Evolutionary conservation across 2,888 invertebrate genomes (phyloP).

Genomic region (Xanthostigma xanthostigma): DNA sequence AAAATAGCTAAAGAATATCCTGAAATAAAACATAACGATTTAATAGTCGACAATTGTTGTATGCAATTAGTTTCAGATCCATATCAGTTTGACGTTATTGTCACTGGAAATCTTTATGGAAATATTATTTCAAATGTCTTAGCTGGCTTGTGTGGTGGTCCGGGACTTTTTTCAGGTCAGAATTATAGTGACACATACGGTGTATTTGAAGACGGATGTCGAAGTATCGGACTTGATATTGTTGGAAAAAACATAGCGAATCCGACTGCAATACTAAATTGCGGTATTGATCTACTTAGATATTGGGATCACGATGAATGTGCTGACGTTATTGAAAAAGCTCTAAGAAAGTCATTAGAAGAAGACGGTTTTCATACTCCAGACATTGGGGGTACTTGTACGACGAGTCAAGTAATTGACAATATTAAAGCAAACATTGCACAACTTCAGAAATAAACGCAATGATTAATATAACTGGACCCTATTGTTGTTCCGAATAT

Average conservation of each 20-base stretch:
- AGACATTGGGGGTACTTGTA: slow-evolving; percentile 18
- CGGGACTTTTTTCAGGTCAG: slow-evolving; percentile 20
- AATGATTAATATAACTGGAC: too few species aligned
- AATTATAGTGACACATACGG: slow-evolving; percentile 21
- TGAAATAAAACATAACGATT: slow-evolving; percentile 18
- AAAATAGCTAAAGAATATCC: slow-evolving; percentile 20
- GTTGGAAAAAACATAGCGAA: slow-evolving; percentile 15
- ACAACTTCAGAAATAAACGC: too few species aligned
- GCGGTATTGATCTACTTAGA: slow-evolving; percentile 14
- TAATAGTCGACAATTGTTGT: slow-evolving; percentile 22
- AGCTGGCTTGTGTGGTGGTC: slow-evolving; percentile 22
- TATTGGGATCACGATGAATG: slow-evolving; percentile 12
- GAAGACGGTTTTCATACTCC: slow-evolving; percentile 14
- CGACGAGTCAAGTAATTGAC: slow-evolving; percentile 14
- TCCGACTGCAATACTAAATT: slow-evolving; percentile 17
- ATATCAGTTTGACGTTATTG: slow-evolving; percentile 20
- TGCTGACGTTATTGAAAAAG: slow-evolving; percentile 12
- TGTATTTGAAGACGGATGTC: slow-evolving; percentile 23
- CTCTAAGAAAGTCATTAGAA: slow-evolving; percentile 14
- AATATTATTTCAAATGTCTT: slow-evolving; percentile 21
- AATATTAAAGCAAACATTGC: too few species aligned
- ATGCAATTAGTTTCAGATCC: slow-evolving; percentile 22
- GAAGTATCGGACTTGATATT: slow-evolving; percentile 10
- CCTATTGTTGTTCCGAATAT: too few species aligned
- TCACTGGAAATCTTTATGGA: slow-evolving; percentile 25